Base-by-base conservation (phyloP, 1,140 invertebrate genomes). In the Macrocentrus cingulum region DNA sequence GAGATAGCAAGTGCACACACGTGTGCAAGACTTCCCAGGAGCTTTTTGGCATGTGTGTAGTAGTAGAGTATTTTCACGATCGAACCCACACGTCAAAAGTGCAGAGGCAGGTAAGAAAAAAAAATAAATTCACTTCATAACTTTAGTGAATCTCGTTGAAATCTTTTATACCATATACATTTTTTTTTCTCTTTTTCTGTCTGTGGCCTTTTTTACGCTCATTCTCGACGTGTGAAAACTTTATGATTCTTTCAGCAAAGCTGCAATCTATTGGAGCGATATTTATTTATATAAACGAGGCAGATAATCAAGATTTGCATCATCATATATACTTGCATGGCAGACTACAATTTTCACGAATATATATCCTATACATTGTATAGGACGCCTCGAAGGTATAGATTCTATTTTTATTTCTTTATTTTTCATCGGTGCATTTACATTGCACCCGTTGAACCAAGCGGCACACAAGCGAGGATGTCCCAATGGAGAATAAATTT, bases 401-500 rank as follows among this genome's bases (percentile, higher is more conserved):
- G n/a, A n/a, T 29, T 29, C 4, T 9, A 29, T 9, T 29, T 29
- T 29, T 29, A 29, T 29, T 29, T 29, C 25, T 29, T 29, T 9
- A 29, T 29, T 29, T 29, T 29, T 29, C 25, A 29, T 39, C 22
- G n/a, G 7, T 37, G 9, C 50, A 52, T 52, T 52, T 52, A 36
- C 50, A 52, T 52, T 34, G 23, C 37, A 54, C 19, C 51, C 19
- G 16, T 7, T 29, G 37, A 13, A 42, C 20, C 2, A 8, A n/a
- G 41, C 8, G 20, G 37, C 37, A 39, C 15, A 42, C 18, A 18
- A 16, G 18, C 34, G 6, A 25, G 11, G 25, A 16, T 5, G 20
- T 37, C 8, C 22, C 37, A n/a, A 42, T 54, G 51, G 41, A 11
- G 51, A 54, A 54, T 54, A 54, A 54, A 54, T 54, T 54, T 54